Evolutionary conservation across 1,140 invertebrate genomes (phyloP).

Genomic region (Limonius californicus): DNA sequence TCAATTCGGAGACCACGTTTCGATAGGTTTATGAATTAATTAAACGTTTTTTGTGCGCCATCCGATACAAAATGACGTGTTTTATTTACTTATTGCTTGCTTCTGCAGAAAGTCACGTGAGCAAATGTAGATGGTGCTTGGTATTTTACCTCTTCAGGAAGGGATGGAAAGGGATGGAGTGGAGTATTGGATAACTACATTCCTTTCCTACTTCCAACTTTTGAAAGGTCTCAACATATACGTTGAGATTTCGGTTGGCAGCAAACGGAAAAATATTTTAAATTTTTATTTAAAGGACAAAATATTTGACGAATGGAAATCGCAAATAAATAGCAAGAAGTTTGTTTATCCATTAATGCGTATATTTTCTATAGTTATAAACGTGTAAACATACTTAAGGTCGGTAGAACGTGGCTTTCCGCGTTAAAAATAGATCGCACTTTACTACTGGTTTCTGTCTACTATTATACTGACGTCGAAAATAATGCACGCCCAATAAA

Average conservation of each 20-base stretch:
- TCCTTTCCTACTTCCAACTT: too few species aligned
- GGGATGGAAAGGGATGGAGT: too few species aligned
- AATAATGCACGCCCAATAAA: too few species aligned
- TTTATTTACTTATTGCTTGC: background rate
- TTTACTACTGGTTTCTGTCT: slow-evolving; percentile 1
- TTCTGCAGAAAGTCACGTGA: background rate
- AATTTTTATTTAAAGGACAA: too few species aligned
- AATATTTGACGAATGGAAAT: too few species aligned
- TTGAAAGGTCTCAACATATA: too few species aligned
- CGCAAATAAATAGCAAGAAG: background rate
- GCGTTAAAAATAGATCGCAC: slow-evolving; percentile 2
- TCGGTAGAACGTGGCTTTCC: background rate
- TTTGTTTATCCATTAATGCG: background rate
- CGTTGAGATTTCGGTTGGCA: too few species aligned
- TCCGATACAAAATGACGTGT: background rate
- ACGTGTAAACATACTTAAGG: background rate
- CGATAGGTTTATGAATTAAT: background rate
- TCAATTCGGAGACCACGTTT: background rate
- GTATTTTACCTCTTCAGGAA: too few species aligned
- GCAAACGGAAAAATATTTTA: too few species aligned
- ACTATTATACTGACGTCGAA: too few species aligned
- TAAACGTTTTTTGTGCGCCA: background rate
- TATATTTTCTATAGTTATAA: background rate
- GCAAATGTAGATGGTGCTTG: background rate
- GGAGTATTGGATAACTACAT: too few species aligned